These are phyloP conservation scores for Regulus satrapa DNA, from an alignment of 2,113 vertebrate genomes.

Conservation along the genomic window DNA sequence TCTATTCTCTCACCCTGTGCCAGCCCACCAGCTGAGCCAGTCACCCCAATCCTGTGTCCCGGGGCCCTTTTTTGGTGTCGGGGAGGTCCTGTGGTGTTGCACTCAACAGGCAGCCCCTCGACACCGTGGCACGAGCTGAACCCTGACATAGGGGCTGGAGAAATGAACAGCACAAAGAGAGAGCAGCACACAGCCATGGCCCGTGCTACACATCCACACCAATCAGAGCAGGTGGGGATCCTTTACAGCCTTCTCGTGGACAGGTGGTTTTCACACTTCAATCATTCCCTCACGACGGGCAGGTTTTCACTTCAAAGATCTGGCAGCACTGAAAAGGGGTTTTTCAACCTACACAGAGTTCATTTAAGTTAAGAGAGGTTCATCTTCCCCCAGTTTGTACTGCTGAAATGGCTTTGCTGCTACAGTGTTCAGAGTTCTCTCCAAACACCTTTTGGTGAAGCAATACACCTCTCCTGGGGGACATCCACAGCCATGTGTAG, in stretches of 20 bases:
- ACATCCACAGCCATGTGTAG: not conserved
- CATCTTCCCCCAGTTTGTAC: constrained; percentile 3
- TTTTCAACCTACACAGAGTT: constrained; percentile 44
- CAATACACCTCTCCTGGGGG: not conserved
- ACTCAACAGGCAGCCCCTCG: not conserved
- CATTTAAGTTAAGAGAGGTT: constrained; percentile 25
- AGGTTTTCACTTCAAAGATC: constrained; percentile 34
- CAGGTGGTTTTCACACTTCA: constrained; percentile 47
- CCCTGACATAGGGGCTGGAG: not conserved
- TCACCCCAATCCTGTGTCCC: not conserved
- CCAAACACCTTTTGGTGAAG: not conserved
- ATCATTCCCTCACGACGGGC: not conserved
- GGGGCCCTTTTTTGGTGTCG: not conserved
- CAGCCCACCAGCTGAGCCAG: not conserved
- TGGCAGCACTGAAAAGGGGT: not conserved
- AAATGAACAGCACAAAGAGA: not conserved
- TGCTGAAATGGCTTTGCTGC: not conserved
- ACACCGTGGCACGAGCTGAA: not conserved
- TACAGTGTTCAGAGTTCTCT: not conserved
- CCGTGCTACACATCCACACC: not conserved
- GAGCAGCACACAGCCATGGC: not conserved
- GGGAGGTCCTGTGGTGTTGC: not conserved
- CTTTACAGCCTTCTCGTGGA: not conserved
- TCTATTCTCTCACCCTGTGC: not conserved
- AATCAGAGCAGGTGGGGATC: not conserved